These are phyloP conservation scores for Phylloscopus collybita DNA, from an alignment of 2,797 vertebrate species.

Conservation along the genomic window DNA sequence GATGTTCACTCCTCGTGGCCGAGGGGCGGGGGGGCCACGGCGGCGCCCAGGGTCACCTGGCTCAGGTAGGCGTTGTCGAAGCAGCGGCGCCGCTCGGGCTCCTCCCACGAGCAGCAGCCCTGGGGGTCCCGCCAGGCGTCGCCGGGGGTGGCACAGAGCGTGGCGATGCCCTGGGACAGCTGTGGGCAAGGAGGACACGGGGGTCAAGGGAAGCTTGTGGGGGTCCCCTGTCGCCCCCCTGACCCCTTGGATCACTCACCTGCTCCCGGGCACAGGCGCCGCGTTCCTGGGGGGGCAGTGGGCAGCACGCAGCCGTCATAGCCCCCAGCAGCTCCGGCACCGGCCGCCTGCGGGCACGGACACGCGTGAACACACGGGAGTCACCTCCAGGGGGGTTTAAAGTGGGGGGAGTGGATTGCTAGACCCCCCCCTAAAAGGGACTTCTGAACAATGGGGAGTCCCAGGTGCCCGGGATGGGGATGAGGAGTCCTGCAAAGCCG, in stretches of 20 bases:
- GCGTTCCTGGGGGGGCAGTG: neutral
- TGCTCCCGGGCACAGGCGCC: neutral
- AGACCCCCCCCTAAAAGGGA: fast-evolving
- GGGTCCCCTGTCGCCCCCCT: fast-evolving
- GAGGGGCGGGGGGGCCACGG: neutral
- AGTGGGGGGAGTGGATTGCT: fast-evolving
- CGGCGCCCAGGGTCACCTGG: neutral
- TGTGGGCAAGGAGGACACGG: fast-evolving
- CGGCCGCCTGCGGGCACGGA: neutral
- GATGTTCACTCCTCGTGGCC: neutral
- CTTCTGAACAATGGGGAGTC: fast-evolving
- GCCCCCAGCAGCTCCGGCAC: neutral
- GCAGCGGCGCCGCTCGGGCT: neutral
- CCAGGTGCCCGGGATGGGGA: fast-evolving
- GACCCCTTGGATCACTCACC: neutral
- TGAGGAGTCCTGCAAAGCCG: fast-evolving
- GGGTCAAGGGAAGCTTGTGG: neutral
- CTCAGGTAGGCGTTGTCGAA: neutral
- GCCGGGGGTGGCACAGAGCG: neutral
- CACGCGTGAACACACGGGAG: fast-evolving
- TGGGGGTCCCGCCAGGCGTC: neutral
- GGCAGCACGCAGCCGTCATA: neutral
- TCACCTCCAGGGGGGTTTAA: fast-evolving
- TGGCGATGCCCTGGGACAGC: neutral
- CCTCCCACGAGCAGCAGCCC: neutral